These are phyloP conservation scores for Cyaniris semiargus DNA, from an alignment of 2,888 invertebrate genomes.

Conservation along the genomic window DNA sequence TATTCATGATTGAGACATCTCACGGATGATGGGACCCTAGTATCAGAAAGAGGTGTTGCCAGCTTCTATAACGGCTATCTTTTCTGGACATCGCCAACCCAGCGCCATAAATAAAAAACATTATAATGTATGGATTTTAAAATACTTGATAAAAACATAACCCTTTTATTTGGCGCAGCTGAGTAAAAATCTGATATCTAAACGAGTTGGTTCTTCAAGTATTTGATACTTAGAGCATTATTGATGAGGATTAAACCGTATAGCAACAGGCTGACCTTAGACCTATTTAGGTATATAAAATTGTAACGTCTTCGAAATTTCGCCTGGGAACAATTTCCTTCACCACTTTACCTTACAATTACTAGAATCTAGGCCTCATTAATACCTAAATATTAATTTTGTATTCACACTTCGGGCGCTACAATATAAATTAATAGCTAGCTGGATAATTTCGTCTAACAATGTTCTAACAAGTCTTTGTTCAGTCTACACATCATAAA, in stretches of 20 bases:
- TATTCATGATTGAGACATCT: neutral
- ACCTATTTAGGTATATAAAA: neutral
- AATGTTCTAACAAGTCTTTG: neutral
- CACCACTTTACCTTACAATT: neutral
- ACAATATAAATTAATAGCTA: neutral
- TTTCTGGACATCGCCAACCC: neutral
- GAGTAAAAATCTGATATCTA: too few relatives aligned
- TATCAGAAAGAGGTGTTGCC: neutral
- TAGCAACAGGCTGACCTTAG: slow-evolving; percentile 8
- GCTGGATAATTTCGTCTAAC: neutral
- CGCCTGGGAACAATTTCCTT: neutral
- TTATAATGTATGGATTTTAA: too few relatives aligned
- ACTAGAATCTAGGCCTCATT: slow-evolving; percentile 13
- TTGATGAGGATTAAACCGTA: neutral
- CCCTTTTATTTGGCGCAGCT: too few relatives aligned
- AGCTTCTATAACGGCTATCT: neutral
- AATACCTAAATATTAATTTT: slow-evolving; percentile 4
- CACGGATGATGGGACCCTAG: neutral
- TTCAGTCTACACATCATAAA: neutral
- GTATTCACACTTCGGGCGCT: neutral
- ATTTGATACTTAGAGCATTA: neutral
- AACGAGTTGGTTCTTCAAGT: neutral
- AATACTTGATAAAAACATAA: too few relatives aligned
- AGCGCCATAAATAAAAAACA: too few relatives aligned
- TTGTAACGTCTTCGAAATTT: neutral